phyloP scores from a whole-genome alignment of 1,140 invertebrate species.

The Philaenus spumarius region DNA sequence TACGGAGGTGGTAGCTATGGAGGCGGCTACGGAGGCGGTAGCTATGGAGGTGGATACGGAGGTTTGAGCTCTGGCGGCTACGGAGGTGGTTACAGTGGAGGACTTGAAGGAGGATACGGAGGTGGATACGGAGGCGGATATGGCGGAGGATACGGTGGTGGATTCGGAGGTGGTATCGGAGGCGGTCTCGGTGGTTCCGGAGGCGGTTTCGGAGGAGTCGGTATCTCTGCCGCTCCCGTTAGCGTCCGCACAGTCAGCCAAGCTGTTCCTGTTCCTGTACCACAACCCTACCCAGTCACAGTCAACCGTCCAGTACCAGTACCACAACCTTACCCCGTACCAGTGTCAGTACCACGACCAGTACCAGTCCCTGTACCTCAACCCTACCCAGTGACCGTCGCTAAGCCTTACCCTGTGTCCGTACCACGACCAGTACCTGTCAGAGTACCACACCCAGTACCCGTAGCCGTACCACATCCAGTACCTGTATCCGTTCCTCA shows the following conservation, averaged over 20 bases:
- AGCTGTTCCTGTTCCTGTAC: constrained; percentile 17
- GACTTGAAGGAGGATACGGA: neutral
- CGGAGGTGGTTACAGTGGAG: neutral
- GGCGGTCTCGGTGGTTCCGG: neutral
- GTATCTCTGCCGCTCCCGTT: neutral
- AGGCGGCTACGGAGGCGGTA: neutral
- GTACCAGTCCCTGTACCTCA: constrained; percentile 27
- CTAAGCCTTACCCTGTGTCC: constrained; percentile 11
- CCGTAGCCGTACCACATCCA: constrained; percentile 15
- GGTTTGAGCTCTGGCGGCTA: neutral
- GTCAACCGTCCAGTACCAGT: constrained; percentile 25
- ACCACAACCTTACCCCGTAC: constrained; percentile 14
- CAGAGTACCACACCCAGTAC: constrained; percentile 24
- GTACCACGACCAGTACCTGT: constrained; percentile 25
- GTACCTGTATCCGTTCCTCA: constrained; percentile 19
- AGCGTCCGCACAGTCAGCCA: constrained; percentile 14
- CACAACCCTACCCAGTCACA: constrained; percentile 17
- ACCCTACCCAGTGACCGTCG: constrained; percentile 21
- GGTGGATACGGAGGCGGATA: neutral
- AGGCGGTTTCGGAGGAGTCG: constrained; percentile 3
- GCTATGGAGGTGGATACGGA: neutral
- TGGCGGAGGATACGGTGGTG: neutral
- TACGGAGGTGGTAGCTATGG: neutral
- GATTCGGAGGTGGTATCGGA: constrained; percentile 4
- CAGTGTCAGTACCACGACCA: constrained; percentile 24